phyloP scores from a whole-genome alignment of 2,113 vertebrate genomes.

The Nothoprocta perdicaria region DNA sequence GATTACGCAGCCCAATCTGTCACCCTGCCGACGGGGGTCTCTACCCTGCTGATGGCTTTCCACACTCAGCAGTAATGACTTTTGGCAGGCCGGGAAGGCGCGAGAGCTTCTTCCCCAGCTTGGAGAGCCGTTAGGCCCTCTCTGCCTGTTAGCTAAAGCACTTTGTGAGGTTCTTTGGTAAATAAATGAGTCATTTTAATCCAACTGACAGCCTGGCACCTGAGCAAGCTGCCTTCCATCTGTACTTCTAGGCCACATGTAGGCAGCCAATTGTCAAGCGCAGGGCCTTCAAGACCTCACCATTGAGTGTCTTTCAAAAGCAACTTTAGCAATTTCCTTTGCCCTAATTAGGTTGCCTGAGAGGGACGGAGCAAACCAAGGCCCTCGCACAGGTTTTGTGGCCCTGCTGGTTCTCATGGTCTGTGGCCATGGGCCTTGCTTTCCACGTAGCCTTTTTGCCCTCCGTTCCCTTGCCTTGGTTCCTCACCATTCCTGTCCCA shows the following conservation, averaged over 20 bases:
- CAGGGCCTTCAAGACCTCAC: slow-evolving; percentile 74
- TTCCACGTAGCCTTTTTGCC: neutral
- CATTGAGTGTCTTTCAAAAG: slow-evolving; percentile 79
- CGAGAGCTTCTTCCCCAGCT: slow-evolving; percentile 78
- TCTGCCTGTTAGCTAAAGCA: slow-evolving; percentile 90
- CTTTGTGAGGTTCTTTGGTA: slow-evolving; percentile 97
- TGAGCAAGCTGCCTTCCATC: slow-evolving; percentile 98
- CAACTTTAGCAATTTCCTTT: slow-evolving; percentile 74
- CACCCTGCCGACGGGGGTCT: slow-evolving; percentile 91
- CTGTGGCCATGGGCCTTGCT: accelerated
- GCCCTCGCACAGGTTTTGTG: slow-evolving; percentile 26
- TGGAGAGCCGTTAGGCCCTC: slow-evolving; percentile 78
- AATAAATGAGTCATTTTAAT: slow-evolving; percentile 99
- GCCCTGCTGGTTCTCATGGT: neutral
- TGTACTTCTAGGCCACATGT: slow-evolving; percentile 88
- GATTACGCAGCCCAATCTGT: slow-evolving; percentile 97
- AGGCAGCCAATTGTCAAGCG: slow-evolving; percentile 80
- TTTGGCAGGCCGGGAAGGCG: slow-evolving; percentile 91
- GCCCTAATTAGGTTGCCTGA: slow-evolving; percentile 71
- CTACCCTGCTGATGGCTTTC: slow-evolving; percentile 96
- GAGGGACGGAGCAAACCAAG: neutral
- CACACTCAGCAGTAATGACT: slow-evolving; percentile 97
- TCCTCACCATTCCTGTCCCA: neutral
- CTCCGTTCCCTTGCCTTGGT: accelerated
- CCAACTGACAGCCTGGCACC: slow-evolving; percentile 99